Conservation (phyloP, 2,113 vertebrate species). For the Phoxinus phoxinus region DNA sequence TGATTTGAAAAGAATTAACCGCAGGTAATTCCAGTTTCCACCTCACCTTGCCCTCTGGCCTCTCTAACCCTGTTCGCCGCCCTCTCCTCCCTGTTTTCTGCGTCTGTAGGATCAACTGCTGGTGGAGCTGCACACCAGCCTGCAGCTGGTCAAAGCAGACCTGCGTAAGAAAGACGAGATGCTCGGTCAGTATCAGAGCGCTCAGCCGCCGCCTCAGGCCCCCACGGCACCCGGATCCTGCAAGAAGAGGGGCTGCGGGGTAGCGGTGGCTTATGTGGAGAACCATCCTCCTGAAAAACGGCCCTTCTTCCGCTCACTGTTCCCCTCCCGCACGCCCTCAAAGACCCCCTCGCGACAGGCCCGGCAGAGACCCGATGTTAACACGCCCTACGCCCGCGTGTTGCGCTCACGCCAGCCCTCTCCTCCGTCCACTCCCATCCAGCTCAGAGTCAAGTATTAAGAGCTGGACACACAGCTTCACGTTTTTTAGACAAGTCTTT, state of each 20-base stretch:
- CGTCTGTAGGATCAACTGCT: constrained; percentile 86
- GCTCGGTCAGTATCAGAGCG: constrained; percentile 71
- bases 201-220: constrained; percentile 76
- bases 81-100: constrained; percentile 19
- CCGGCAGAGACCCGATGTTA: constrained; percentile 59
- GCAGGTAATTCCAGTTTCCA: neutral
- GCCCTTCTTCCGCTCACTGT: constrained; percentile 82
- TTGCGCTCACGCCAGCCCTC: constrained; percentile 78
- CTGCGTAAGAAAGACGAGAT: constrained; percentile 84
- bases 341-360: constrained; percentile 70
- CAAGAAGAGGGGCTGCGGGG: constrained; percentile 81
- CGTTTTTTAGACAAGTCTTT: neutral
- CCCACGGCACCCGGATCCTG: constrained; percentile 69
- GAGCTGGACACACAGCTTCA: constrained; percentile 50
- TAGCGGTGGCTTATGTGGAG: constrained; percentile 74
- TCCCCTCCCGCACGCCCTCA: constrained; percentile 62
- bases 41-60: neutral
- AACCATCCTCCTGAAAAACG: constrained; percentile 87
- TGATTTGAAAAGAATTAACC: neutral
- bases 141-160: constrained; percentile 89
- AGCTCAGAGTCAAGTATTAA: constrained; percentile 71
- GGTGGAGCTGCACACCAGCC: constrained; percentile 90
- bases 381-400: constrained; percentile 77
- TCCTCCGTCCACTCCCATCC: constrained; percentile 72
- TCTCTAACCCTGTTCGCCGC: neutral